Percentiles rank a stretch among this genome's conserved stretches.
These are phyloP conservation scores for Drosophila insularis DNA, from an alignment of 1,140 invertebrate genomes.

Conservation along the genomic window DNA sequence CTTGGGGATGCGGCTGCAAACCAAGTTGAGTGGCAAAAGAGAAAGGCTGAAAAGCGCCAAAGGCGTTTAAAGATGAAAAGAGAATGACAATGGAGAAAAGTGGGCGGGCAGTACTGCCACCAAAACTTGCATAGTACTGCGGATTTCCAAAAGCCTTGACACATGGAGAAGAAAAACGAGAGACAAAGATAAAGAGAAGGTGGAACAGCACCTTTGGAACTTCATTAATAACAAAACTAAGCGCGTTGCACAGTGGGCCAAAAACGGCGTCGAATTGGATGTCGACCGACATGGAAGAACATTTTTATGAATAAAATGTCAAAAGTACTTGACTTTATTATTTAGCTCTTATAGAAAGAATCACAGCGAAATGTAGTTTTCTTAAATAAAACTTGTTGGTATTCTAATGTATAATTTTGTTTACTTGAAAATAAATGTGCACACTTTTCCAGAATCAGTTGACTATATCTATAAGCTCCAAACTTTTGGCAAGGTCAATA, in stretches of 20 bases:
- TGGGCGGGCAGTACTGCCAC: conserved; percentile 33
- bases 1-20: conserved; percentile 50
- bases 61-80: conserved; percentile 26
- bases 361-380: no score
- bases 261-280: no score
- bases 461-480: no score
- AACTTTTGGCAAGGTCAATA: no score
- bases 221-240: conserved; percentile 76
- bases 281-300: no score
- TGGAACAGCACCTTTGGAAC: conserved; percentile 61
- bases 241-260: neutral
- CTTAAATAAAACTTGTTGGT: no score
- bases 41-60: conserved; percentile 50
- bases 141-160: conserved; percentile 38
- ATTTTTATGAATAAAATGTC: no score
- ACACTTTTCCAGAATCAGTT: no score
- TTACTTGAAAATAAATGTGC: no score
- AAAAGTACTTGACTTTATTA: no score
- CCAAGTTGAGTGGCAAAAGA: conserved; percentile 72
- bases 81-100: conserved; percentile 44
- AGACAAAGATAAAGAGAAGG: conserved; percentile 31
- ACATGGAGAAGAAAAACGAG: conserved; percentile 24
- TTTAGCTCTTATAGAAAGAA: no score
- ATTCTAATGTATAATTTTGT: no score
- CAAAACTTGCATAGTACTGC: conserved; percentile 45